Evolutionary conservation across 2,797 vertebrate species (phyloP).

Genomic region (Megaceryle alcyon): DNA sequence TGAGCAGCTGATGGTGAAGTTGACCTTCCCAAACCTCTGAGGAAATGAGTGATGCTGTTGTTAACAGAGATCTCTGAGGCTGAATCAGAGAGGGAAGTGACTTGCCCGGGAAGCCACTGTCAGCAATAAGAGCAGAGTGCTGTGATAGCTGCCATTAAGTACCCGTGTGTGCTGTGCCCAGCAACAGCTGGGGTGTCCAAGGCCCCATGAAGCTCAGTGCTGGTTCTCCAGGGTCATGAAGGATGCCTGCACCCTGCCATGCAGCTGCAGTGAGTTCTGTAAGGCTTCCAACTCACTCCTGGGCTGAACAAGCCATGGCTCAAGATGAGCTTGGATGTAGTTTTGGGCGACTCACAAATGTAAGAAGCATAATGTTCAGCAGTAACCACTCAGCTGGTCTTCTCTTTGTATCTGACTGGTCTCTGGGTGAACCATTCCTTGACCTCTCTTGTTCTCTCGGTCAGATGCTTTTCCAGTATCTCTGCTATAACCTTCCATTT

Average conservation of each 20-base stretch:
- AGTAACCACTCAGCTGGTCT: not conserved
- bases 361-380: not conserved
- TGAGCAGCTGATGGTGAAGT: fast-evolving
- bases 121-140: fast-evolving
- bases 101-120: fast-evolving
- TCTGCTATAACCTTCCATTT: not conserved
- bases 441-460: fast-evolving
- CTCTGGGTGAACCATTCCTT: too few relatives aligned
- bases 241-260: fast-evolving
- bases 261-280: fast-evolving
- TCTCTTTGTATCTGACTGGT: not conserved
- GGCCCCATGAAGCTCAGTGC: fast-evolving
- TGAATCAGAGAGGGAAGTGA: not conserved
- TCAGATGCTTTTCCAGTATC: not conserved
- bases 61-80: fast-evolving
- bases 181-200: not conserved
- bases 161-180: fast-evolving
- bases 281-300: fast-evolving
- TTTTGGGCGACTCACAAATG: not conserved
- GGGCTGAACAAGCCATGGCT: not conserved
- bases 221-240: fast-evolving
- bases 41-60: not conserved
- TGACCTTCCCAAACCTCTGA: not conserved
- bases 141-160: fast-evolving
- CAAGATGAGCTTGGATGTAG: fast-evolving